Conservation (phyloP, 2,888 invertebrate genomes). For the Melanargia galathea region DNA sequence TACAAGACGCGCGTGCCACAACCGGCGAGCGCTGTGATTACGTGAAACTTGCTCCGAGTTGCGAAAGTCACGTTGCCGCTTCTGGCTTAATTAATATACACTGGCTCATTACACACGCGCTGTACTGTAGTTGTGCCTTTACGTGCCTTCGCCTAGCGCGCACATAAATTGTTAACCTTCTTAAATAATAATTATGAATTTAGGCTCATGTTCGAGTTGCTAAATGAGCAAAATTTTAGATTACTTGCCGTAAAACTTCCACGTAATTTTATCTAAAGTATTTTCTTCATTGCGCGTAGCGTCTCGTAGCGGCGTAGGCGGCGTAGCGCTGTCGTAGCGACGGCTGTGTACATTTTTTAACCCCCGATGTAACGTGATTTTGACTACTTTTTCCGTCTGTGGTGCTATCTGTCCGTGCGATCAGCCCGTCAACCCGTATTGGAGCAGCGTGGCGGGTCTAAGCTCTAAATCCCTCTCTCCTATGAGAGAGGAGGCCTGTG, state of each 20-base stretch:
- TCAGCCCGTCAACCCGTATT: too few relatives aligned
- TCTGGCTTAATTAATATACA: not conserved
- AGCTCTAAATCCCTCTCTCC: too few relatives aligned
- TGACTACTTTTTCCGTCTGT: too few relatives aligned
- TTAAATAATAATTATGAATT: not conserved
- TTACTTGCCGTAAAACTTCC: too few relatives aligned
- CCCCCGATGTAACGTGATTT: too few relatives aligned
- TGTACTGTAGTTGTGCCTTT: not conserved
- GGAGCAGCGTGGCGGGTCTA: too few relatives aligned
- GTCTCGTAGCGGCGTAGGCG: not conserved
- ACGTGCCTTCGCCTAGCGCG: not conserved
- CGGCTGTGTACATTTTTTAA: not conserved
- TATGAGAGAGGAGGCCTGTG: too few relatives aligned
- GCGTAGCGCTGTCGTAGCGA: not conserved
- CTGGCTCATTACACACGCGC: not conserved
- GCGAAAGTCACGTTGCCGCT: not conserved
- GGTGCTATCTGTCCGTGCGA: too few relatives aligned
- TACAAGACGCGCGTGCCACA: too few relatives aligned
- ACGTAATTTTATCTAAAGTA: not conserved
- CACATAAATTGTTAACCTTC: not conserved
- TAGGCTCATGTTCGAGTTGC: not conserved
- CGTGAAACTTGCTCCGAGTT: not conserved
- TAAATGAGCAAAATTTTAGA: too few relatives aligned
- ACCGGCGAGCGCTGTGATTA: too few relatives aligned
- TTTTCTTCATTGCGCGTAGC: not conserved